A percentile compares a stretch with the other conserved stretches of the same genome.
Evolutionary conservation across 2,888 invertebrate genomes (phyloP).

Genomic region (Melangyna quadrimaculata): DNA sequence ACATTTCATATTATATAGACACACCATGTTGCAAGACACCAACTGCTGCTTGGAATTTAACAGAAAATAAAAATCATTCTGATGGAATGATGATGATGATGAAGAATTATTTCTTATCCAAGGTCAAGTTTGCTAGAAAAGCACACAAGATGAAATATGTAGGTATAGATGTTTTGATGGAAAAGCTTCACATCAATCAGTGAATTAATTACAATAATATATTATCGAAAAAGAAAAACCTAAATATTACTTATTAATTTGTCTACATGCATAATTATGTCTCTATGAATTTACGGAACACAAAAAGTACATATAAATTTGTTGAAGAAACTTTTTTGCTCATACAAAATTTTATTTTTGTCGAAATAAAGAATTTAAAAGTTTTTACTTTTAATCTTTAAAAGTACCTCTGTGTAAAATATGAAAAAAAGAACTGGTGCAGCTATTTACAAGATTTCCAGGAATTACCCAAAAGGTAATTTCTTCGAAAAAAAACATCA

Average conservation of each 20-base stretch:
- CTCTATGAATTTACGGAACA: not conserved
- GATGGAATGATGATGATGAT: slow-evolving; percentile 16
- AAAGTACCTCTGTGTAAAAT: too few species aligned
- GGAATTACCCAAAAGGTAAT: too few species aligned
- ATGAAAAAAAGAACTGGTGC: too few species aligned
- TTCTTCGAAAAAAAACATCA: too few species aligned
- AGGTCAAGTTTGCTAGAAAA: not conserved
- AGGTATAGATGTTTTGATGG: not conserved
- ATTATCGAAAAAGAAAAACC: not conserved
- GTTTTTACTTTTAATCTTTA: too few species aligned
- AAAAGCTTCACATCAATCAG: not conserved
- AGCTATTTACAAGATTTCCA: too few species aligned
- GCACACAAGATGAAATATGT: too few species aligned
- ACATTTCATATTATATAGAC: not conserved
- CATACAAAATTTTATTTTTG: too few species aligned
- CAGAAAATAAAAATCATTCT: not conserved
- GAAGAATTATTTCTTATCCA: not conserved
- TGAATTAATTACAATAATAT: not conserved
- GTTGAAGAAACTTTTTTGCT: too few species aligned
- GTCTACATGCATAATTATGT: too few species aligned
- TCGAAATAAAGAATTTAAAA: too few species aligned
- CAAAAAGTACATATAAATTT: too few species aligned
- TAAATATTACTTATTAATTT: not conserved
- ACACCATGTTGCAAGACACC: not conserved
- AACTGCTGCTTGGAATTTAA: not conserved